These are phyloP conservation scores for Ctenochaetus hawaiiensis DNA, from an alignment of 2,797 vertebrate species.

Conservation along the genomic window DNA sequence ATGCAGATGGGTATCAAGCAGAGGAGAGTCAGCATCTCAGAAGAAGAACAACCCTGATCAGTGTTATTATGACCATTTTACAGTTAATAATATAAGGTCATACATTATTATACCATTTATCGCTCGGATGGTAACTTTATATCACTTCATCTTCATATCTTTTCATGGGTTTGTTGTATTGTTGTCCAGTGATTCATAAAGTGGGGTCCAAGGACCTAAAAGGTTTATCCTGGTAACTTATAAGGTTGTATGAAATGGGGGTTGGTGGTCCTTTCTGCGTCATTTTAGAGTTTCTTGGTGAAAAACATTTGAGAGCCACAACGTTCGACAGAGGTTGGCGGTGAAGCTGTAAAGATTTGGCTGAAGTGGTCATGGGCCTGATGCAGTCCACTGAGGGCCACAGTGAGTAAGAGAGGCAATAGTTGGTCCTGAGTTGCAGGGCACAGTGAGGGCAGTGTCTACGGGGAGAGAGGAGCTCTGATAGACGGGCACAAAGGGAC, in stretches of 20 bases:
- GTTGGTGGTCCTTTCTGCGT: too few species aligned
- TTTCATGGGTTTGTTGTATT: too few species aligned
- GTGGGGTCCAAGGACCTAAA: too few species aligned
- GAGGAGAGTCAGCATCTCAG: too few species aligned
- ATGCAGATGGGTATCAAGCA: too few species aligned
- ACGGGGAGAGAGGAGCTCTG: conserved; percentile 53
- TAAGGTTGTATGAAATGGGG: too few species aligned
- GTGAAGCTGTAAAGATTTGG: conserved; percentile 27
- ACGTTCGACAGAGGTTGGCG: conserved; percentile 9
- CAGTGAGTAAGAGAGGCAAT: conserved; percentile 26
- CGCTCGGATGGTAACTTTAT: neutral
- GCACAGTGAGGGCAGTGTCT: conserved; percentile 75
- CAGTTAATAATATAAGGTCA: neutral
- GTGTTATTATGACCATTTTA: neutral
- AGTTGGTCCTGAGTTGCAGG: conserved; percentile 53
- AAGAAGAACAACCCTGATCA: neutral
- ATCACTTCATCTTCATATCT: too few species aligned
- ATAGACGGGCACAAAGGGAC: conserved; percentile 73
- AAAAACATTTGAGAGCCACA: too few species aligned
- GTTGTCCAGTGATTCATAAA: too few species aligned
- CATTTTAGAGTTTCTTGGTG: too few species aligned
- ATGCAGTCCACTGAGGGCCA: conserved; percentile 18
- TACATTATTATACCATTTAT: neutral
- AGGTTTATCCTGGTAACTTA: too few species aligned
- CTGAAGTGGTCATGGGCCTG: conserved; percentile 24